These are phyloP conservation scores for Hippolais icterina DNA, from an alignment of 2,113 vertebrate genomes.

Conservation along the genomic window DNA sequence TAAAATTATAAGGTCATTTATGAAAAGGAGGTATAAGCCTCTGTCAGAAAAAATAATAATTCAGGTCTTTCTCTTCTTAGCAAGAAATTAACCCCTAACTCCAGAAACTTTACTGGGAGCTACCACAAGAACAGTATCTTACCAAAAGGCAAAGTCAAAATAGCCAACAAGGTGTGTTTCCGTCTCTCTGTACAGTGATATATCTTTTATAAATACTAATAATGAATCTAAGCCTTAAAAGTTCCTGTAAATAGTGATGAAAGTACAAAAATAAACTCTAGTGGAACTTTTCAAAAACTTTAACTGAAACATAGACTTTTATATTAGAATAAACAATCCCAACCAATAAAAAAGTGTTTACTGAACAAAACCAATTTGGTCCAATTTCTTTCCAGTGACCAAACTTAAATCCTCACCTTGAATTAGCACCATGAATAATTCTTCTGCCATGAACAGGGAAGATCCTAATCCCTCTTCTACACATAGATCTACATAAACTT, in stretches of 20 bases:
- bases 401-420: constrained; percentile 66
- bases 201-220: not conserved
- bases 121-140: not conserved
- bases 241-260: not conserved
- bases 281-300: not conserved
- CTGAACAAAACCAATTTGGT: constrained; percentile 25
- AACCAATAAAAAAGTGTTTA: constrained; percentile 18
- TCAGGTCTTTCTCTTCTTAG: not conserved
- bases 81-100: not conserved
- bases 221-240: not conserved
- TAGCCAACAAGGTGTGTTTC: not conserved
- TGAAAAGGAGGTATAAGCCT: not conserved
- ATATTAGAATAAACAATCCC: constrained; percentile 12
- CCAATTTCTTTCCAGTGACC: constrained; percentile 47
- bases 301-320: not conserved
- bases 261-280: not conserved
- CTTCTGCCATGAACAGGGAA: constrained; percentile 59
- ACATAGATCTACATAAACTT: constrained; percentile 70
- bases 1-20: not conserved
- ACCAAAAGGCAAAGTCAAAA: not conserved
- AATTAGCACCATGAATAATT: constrained; percentile 52
- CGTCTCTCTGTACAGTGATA: not conserved
- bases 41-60: not conserved
- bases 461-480: constrained; percentile 58
- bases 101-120: not conserved